phyloP scores from a whole-genome alignment of 2,888 invertebrate species.

The Aricia artaxerxes region DNA sequence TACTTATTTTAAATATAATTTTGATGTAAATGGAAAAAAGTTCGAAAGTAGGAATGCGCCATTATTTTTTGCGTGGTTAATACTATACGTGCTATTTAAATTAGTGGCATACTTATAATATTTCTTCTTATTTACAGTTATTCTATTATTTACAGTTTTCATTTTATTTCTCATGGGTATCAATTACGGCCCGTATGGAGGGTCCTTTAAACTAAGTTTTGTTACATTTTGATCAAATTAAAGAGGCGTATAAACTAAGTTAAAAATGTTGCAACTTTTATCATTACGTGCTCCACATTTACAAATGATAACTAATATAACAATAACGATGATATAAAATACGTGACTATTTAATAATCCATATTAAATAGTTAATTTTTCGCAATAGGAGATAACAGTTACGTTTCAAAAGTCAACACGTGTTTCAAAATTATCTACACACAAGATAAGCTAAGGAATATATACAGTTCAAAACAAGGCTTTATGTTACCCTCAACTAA shows the following conservation, averaged over 20 bases:
- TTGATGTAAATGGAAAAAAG: too few species aligned
- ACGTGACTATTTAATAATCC: constrained; percentile 5
- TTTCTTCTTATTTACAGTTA: too few species aligned
- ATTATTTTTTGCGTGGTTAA: too few species aligned
- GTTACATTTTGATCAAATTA: too few species aligned
- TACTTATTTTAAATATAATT: too few species aligned
- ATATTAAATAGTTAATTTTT: neutral
- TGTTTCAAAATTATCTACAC: neutral
- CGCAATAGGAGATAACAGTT: neutral
- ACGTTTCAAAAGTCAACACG: neutral
- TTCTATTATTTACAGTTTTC: too few species aligned
- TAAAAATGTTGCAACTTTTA: neutral
- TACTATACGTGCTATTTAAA: too few species aligned
- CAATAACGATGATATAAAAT: constrained; percentile 4
- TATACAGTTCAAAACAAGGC: neutral
- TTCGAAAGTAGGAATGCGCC: too few species aligned
- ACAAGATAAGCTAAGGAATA: neutral
- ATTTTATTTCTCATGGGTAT: too few species aligned
- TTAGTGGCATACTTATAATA: too few species aligned
- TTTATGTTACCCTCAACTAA: neutral
- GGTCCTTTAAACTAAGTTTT: too few species aligned
- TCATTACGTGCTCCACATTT: neutral
- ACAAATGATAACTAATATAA: neutral
- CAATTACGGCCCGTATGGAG: too few species aligned
- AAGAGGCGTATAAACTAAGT: neutral